Conservation (phyloP, 2,113 vertebrate genomes). For the Erinaceus europaeus region DNA sequence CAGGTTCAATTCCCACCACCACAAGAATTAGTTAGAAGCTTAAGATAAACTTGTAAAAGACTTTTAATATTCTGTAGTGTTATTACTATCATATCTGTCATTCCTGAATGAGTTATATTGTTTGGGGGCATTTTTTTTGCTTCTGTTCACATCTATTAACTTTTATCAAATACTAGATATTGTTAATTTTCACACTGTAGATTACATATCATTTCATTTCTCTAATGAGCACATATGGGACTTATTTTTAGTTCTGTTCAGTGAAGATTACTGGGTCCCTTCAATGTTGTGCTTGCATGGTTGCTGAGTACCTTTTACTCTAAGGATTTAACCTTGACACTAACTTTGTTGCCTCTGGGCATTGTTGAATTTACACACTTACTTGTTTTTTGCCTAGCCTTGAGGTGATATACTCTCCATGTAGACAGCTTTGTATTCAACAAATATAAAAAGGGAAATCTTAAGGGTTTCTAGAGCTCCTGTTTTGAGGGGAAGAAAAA, state of each 20-base stretch:
- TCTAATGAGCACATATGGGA: background rate
- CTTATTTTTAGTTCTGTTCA: background rate
- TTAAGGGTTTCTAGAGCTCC: background rate
- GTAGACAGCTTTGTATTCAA: background rate
- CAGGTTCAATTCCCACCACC: no score
- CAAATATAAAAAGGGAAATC: background rate
- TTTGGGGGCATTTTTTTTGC: background rate
- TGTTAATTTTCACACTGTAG: background rate
- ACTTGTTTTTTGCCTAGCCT: background rate
- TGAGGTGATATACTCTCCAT: background rate
- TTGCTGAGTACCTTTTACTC: background rate
- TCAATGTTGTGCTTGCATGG: background rate
- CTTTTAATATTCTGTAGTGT: background rate
- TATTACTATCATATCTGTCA: background rate
- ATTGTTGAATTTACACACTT: background rate
- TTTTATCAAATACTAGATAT: background rate
- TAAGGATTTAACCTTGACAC: background rate
- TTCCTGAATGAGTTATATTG: background rate
- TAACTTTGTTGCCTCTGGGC: background rate
- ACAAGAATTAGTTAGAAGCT: no score
- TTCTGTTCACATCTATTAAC: background rate
- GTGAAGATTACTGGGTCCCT: background rate
- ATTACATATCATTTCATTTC: background rate
- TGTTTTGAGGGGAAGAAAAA: background rate
- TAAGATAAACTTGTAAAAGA: background rate